Evolutionary conservation across 2,797 vertebrate genomes (phyloP).

Genomic region (Eutrigla gurnardus): DNA sequence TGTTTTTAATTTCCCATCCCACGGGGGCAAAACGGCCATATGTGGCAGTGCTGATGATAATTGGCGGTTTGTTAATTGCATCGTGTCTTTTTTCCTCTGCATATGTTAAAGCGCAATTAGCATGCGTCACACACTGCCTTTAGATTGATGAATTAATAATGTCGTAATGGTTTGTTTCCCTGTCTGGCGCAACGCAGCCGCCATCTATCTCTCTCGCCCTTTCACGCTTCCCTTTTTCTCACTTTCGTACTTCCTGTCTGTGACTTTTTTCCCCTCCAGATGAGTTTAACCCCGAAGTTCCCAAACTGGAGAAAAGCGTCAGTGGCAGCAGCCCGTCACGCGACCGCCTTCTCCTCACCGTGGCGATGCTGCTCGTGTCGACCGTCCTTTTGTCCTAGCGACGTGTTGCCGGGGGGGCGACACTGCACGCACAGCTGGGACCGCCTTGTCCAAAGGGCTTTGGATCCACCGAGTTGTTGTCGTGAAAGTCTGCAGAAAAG

Average conservation of each 20-base stretch:
- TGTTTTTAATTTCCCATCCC: slow-evolving; percentile 67
- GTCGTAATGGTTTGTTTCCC: slow-evolving; percentile 56
- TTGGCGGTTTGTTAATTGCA: slow-evolving; percentile 74
- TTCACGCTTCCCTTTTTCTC: slow-evolving; percentile 24
- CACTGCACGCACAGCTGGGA: slow-evolving; percentile 56
- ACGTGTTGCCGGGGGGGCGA: slow-evolving; percentile 20
- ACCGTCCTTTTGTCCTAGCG: slow-evolving; percentile 91
- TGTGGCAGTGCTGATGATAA: slow-evolving; percentile 70
- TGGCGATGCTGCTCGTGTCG: slow-evolving; percentile 88
- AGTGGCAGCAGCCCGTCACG: slow-evolving; percentile 95
- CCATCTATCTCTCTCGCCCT: background rate
- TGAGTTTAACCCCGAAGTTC: slow-evolving; percentile 93
- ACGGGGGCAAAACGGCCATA: slow-evolving; percentile 46
- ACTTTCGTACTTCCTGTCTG: slow-evolving; percentile 23
- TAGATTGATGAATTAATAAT: slow-evolving; percentile 75
- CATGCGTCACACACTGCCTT: slow-evolving; percentile 54
- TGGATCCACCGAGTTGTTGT: slow-evolving; percentile 53
- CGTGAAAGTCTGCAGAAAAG: slow-evolving; percentile 44
- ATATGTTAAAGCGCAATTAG: slow-evolving; percentile 64
- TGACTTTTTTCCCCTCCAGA: slow-evolving; percentile 77
- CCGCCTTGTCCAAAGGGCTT: slow-evolving; percentile 71
- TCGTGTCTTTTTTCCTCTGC: slow-evolving; percentile 58
- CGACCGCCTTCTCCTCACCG: slow-evolving; percentile 92
- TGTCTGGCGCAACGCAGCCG: slow-evolving; percentile 9
- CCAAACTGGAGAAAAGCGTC: slow-evolving; percentile 97